Evolutionary conservation across 2,888 invertebrate species (phyloP), one percentile per base, ranked within the genome.

Genomic region (Abrostola triplasia): DNA sequence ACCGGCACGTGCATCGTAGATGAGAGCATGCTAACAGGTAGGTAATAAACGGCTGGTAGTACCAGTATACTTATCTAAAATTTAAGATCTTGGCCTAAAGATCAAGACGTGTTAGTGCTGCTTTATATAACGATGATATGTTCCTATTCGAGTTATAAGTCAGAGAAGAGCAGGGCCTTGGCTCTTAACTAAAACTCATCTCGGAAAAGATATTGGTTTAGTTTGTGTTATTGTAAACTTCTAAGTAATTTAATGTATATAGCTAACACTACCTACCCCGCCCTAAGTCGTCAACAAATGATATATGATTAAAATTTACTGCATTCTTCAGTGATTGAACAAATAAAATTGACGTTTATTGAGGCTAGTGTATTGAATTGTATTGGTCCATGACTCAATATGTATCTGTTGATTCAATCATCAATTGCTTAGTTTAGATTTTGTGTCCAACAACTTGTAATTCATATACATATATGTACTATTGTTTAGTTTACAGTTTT

Each of bases 1-100:
- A 96, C 97, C 35, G 99, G 99, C 49, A 97, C 97, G 48, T 98
- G 98, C 84, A 98, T 99, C 77, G 98, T 99, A 63, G 98, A 99
- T 87, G 99, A 99, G 91, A 98, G 98, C 85, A 98, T 98, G 97
- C 96, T 99, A 5, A 99, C 99, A 70, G 98, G 98, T 97, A 87
- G 82, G 81, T 56, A 51, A 38, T 35, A 36, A 12, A 12, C 6
- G 6, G 44, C 44, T 47, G 24, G 44, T 4, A 24, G 1, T 24
- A 24, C 24, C 24, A 24, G 24, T 24, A 24, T 24, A 24, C 4
- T 24, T 24, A 24, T 24, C 4, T 24, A 24, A 1, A 24, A 24
- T 24, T 24, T 4, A 24, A 4, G 4, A 24, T 24, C 24, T 4
- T 24, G 1, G 24, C 24, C 24, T 24, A 4, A 2, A 24, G 24